phyloP scores from a whole-genome alignment of 2,888 invertebrate genomes.

The Lasioglossum morio region DNA sequence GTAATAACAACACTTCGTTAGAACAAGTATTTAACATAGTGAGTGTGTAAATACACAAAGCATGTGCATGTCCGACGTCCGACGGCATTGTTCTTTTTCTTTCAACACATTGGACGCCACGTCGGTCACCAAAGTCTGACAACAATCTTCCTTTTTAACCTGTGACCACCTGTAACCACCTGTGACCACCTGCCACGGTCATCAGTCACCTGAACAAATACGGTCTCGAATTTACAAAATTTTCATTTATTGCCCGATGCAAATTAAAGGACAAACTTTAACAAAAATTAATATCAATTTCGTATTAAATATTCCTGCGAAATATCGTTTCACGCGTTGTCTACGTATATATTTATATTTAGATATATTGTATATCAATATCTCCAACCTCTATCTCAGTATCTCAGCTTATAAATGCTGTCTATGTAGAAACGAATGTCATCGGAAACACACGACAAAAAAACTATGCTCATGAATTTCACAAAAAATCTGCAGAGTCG shows the following conservation, averaged over 20 bases:
- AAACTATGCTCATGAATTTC: constrained; percentile 1
- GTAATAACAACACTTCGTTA: background rate
- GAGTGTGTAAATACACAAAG: constrained; percentile 1
- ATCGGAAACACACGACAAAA: background rate
- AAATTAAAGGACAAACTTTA: background rate
- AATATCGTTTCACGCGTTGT: background rate
- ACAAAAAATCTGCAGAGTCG: constrained; percentile 22
- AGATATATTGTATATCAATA: no score
- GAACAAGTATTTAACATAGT: no score
- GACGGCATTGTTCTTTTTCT: constrained; percentile 52
- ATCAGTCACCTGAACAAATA: background rate
- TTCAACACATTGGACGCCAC: constrained; percentile 21
- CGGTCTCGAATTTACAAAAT: background rate
- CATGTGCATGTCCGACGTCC: constrained; percentile 8
- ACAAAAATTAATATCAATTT: background rate
- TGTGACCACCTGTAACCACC: background rate
- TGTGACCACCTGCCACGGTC: background rate
- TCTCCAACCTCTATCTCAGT: background rate
- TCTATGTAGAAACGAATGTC: constrained; percentile 12
- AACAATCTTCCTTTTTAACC: background rate
- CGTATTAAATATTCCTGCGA: background rate
- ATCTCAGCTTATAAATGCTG: constrained; percentile 13
- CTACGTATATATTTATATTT: no score
- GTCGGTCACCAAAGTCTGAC: background rate
- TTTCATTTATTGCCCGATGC: background rate